These are phyloP conservation scores for Cryptomyrus ogoouensis DNA, from an alignment of 2,113 vertebrate genomes.

Conservation along the genomic window DNA sequence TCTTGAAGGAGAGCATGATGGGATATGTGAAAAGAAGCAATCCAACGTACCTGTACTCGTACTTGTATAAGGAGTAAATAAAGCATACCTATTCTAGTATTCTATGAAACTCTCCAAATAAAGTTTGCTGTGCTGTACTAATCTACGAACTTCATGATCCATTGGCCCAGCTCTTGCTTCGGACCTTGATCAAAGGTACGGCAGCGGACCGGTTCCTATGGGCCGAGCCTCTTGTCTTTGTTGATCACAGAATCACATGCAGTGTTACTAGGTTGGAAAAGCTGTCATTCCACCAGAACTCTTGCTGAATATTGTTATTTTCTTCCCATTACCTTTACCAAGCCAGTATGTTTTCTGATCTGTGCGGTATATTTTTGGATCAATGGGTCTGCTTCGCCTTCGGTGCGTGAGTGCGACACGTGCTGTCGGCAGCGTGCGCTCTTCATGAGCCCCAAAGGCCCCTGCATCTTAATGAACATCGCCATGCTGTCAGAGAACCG, in stretches of 20 bases:
- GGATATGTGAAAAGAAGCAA: neutral
- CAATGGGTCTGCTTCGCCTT: neutral
- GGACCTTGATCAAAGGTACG: neutral
- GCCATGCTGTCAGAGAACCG: neutral
- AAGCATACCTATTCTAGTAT: neutral
- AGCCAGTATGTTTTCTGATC: neutral
- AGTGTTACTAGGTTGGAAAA: neutral
- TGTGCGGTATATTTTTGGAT: neutral
- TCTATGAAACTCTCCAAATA: neutral
- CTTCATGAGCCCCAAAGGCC: neutral
- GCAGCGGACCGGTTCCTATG: neutral
- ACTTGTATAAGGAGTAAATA: neutral
- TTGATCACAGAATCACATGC: neutral
- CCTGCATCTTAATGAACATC: slow-evolving; percentile 8
- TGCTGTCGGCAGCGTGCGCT: neutral
- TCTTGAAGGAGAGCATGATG: neutral
- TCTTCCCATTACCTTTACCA: neutral
- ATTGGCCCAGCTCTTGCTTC: neutral
- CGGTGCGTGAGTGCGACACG: neutral
- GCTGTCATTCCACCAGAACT: neutral
- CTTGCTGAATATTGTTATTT: neutral
- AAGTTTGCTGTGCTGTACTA: neutral
- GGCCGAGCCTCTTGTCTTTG: neutral
- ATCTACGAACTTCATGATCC: neutral
- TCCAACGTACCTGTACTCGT: neutral